Evolutionary conservation across 2,797 vertebrate genomes (phyloP).

Genomic region (Oceanodroma leucorhoa): DNA sequence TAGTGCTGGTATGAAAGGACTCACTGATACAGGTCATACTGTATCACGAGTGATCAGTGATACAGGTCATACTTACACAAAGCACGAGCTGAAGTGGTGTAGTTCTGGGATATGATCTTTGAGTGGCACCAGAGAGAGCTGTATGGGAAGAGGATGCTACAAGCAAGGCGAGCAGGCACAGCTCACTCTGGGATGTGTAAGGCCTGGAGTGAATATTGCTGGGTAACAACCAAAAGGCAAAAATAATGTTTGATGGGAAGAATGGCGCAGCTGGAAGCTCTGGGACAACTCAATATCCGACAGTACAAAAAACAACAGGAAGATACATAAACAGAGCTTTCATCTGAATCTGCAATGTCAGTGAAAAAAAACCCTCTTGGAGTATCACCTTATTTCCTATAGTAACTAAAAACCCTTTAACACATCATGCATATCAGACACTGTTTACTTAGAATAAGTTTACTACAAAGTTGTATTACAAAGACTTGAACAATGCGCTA

Average conservation of each 20-base stretch:
- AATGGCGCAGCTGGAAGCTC: not conserved
- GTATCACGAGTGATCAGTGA: too few species aligned
- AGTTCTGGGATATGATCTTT: conserved; percentile 21
- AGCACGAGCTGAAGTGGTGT: not conserved
- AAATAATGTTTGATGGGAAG: not conserved
- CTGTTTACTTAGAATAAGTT: not conserved
- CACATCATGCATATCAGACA: not conserved
- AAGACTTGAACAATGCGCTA: not conserved
- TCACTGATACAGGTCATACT: fast-evolving
- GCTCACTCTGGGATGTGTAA: not conserved
- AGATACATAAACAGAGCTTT: not conserved
- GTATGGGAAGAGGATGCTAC: not conserved
- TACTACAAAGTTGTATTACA: not conserved
- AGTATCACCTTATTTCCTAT: not conserved
- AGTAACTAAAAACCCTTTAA: not conserved
- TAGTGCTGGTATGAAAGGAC: not conserved
- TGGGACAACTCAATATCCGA: not conserved
- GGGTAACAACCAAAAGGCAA: not conserved
- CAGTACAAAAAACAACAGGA: not conserved
- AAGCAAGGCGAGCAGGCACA: not conserved
- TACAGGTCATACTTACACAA: not conserved
- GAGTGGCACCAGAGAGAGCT: conserved; percentile 54
- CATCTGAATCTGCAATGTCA: not conserved
- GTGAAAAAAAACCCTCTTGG: not conserved
- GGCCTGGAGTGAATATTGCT: not conserved